Conservation (phyloP, 2,797 vertebrate species). For the Sus cebifrons region DNA sequence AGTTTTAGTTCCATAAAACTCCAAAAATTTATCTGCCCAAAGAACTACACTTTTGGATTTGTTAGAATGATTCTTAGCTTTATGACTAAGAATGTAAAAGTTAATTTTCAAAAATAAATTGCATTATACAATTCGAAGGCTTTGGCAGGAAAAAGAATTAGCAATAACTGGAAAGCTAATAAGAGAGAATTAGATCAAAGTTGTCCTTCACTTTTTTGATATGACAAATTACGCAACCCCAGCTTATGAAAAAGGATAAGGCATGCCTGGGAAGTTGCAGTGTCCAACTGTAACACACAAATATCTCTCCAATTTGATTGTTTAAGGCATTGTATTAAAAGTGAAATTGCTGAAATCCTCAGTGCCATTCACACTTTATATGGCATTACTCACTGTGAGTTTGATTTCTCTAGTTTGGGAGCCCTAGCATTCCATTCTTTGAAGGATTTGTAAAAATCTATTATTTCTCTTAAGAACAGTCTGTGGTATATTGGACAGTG, state of each 20-base stretch:
- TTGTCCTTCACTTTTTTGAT: not conserved
- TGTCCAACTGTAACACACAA: not conserved
- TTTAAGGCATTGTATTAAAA: not conserved
- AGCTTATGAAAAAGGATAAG: not conserved
- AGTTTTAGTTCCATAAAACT: not conserved
- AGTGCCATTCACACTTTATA: too few species aligned
- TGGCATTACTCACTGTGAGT: not conserved
- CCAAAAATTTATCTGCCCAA: not conserved
- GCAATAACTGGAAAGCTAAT: not conserved
- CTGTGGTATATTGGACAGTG: not conserved
- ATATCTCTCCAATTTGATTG: not conserved
- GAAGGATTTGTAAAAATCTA: not conserved
- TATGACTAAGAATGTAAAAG: not conserved
- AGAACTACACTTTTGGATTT: not conserved
- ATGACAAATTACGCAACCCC: not conserved
- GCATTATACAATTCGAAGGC: not conserved
- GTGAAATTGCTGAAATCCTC: not conserved
- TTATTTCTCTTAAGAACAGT: not conserved
- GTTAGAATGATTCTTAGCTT: not conserved
- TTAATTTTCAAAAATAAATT: not conserved
- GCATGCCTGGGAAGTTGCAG: not conserved
- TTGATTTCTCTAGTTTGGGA: not conserved
- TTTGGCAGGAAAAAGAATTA: not conserved
- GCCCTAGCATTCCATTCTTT: not conserved
- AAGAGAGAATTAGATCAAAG: not conserved